Base-by-base conservation (phyloP, 2,797 vertebrate genomes). In the Benthosema pterotum region DNA sequence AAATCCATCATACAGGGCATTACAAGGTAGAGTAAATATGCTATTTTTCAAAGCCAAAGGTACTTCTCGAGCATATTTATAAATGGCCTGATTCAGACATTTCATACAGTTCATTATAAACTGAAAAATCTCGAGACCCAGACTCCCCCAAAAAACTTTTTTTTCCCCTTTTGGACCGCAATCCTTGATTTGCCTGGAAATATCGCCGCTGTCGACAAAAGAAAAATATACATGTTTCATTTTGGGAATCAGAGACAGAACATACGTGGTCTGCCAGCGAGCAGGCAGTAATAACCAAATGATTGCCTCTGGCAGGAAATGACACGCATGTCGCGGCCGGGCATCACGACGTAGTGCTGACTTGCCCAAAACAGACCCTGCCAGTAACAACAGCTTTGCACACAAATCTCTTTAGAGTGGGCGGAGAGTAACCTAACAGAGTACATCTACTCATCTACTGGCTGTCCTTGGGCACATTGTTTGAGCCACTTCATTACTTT, bases 211-310 rank as follows among this genome's bases (percentile, higher is more conserved):
- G 76, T 87, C 74, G 77, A 88, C 83, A 88, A 83, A 87, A 87
- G 81, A 86, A 86, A 91, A 91, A 88, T 86, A 89, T 84, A 89
- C 84, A 86, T 63, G 78, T 81, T 88, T 91, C 74, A 83, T 87
- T 87, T 85, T 73, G 75, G 77, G 77, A 88, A 85, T 85, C 71
- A 80, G 79, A 84, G 79, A 84, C 82, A 85, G 87, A 84, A 86
- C 87, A 81, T 70, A 64, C 79, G 55, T 25, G 15, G 58, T 63
- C 73, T 83, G 89, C 82, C 82, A 87, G 77, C 60, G 79, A 82
- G 77, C 71, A 72, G 25, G 82, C 80, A 76, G 88, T 79, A 87
- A 87, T 86, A 88, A 85, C 67, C 60, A 69, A 86, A 79, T 80
- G 77, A 84, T 82, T 77, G 76, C 58, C 63, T 71, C 82, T 84